Evolutionary conservation across 2,888 invertebrate genomes (phyloP), one percentile per base, ranked within the genome.

Genomic region (Polydrusus cervinus): DNA sequence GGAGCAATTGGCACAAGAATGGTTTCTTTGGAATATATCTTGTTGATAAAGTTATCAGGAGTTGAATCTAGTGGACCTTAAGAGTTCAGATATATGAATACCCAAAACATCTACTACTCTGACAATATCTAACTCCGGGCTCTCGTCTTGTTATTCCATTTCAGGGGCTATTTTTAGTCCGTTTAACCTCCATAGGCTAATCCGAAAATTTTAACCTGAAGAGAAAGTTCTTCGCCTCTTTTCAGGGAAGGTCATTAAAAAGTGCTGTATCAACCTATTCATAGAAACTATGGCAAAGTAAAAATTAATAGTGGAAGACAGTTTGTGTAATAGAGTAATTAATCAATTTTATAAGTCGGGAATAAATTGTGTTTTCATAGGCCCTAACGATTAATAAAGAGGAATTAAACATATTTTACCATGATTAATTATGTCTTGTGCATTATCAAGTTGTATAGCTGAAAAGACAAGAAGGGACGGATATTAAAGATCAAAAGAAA

Each of bases 271-370:
- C 47, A 47, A 47, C 16, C 9, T 16, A 16, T 16, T 14, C 6
- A 47, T 47, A 16, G 16, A 16, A 47, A 53, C 7, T 30, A 53
- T 30, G 16, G 7, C n/a, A n/a, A 53, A 53, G 11, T n/a, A 30
- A 1, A 30, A 53, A 53, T 13, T 53, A 53, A 53, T 25, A 20
- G 16, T 18, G 18, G 51, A 51, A 43, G 13, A n/a, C 18, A 53
- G 30, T 53, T 53, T 53, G n/a, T 25, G 20, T 53, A n/a, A 30
- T 30, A n/a, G 6, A 3, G n/a, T 30, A 53, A 53, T 53, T 53
- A 53, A 53, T 53, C 53, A 53, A 30, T 53, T 53, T 53, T 53
- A n/a, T 53, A 20, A 53, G 30, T 53, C 53, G 13, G 30, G 25
- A 53, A n/a, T 20, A 9, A 20, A 30, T 25, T 53, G 20, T 53